Conservation (phyloP, 30 jellyfish, hydroid and myxozoan genomes). For the Pelagia noctiluca region DNA sequence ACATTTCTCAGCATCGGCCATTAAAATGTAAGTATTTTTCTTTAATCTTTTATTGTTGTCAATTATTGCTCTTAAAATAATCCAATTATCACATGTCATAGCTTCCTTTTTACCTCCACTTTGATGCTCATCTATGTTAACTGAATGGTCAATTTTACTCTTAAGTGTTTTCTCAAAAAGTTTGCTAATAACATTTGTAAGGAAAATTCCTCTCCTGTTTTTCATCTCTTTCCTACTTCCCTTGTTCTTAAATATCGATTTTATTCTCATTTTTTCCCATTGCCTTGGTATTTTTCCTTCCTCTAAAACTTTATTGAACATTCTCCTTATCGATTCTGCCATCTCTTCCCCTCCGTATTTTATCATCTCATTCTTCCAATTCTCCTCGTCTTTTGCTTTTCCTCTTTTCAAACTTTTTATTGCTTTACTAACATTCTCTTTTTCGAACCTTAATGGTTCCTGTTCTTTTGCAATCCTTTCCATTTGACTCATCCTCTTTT, state of each 20-base stretch:
- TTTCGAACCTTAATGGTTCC: slow-evolving; percentile 21
- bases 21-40: neutral
- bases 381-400: slow-evolving; percentile 41
- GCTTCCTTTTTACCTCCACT: slow-evolving; percentile 6
- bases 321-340: neutral
- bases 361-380: slow-evolving; percentile 15
- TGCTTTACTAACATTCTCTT: slow-evolving; percentile 27
- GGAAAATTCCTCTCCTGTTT: slow-evolving; percentile 52
- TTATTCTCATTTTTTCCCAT: slow-evolving; percentile 55
- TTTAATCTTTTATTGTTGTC: neutral
- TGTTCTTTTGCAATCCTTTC: slow-evolving; percentile 11
- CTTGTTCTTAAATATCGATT: slow-evolving; percentile 45
- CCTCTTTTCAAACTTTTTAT: slow-evolving; percentile 24
- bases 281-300: slow-evolving; percentile 26
- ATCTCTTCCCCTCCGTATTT: slow-evolving; percentile 25
- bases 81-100: neutral
- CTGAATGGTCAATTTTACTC: neutral
- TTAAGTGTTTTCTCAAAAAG: slow-evolving; percentile 38
- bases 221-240: slow-evolving; percentile 37
- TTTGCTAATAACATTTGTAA: slow-evolving; percentile 42
- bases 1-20: slow-evolving; percentile 14
- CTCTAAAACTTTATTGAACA: slow-evolving; percentile 6
- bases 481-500: slow-evolving; percentile 1
- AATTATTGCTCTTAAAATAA: neutral
- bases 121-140: slow-evolving; percentile 12